phyloP scores from a whole-genome alignment of 2,888 invertebrate genomes.

The Zelleria hepariella region DNA sequence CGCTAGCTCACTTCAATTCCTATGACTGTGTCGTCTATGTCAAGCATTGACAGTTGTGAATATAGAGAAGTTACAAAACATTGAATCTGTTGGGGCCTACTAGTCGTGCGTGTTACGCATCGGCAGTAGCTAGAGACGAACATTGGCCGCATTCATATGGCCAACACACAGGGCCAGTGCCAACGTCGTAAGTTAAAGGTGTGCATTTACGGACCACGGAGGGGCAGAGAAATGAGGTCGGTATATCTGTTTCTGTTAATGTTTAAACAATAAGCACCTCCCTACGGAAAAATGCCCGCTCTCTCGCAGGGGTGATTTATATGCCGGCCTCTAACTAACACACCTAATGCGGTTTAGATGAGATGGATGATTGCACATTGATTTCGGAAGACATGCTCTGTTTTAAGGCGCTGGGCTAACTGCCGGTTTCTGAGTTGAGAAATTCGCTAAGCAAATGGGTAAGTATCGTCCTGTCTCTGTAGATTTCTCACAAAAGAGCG shows the following conservation, averaged over 20 bases:
- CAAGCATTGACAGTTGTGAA: too few relatives aligned
- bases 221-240: conserved; percentile 28
- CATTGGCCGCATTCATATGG: neutral
- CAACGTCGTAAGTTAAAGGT: neutral
- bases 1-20: too few relatives aligned
- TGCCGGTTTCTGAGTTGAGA: too few relatives aligned
- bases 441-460: too few relatives aligned
- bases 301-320: neutral
- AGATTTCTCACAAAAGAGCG: too few relatives aligned
- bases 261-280: conserved; percentile 34
- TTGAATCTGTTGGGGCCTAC: too few relatives aligned
- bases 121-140: too few relatives aligned
- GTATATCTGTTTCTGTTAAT: conserved; percentile 39
- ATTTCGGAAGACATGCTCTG: neutral
- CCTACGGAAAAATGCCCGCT: neutral
- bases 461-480: too few relatives aligned
- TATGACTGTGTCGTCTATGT: too few relatives aligned
- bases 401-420: neutral
- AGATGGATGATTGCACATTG: neutral
- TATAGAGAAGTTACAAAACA: too few relatives aligned
- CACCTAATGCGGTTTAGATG: neutral
- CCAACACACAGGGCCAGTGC: neutral
- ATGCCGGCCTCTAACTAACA: neutral
- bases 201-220: neutral
- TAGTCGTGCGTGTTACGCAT: too few relatives aligned